Conservation (phyloP, 2,888 invertebrate genomes). For the Trilocha varians region DNA sequence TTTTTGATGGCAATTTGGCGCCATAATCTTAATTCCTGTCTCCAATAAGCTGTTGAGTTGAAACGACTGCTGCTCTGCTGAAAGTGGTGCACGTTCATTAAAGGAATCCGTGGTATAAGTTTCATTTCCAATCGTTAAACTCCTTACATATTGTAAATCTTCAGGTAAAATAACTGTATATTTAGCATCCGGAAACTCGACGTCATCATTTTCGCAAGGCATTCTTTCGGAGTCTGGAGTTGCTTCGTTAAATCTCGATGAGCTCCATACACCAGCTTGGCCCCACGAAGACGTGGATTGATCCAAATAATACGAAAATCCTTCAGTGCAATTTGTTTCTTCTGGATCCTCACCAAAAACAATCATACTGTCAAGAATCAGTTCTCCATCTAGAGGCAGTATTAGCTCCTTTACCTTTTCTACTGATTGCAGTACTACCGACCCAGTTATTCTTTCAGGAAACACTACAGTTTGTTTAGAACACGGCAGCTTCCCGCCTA, state of each 20-base stretch:
- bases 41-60: conserved; percentile 21
- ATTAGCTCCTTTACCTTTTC: conserved; percentile 37
- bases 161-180: conserved; percentile 41
- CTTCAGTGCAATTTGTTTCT: conserved; percentile 35
- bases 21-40: conserved; percentile 23
- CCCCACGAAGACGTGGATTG: conserved; percentile 42
- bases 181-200: conserved; percentile 43
- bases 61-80: conserved; percentile 28
- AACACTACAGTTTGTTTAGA: conserved; percentile 54
- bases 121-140: conserved; percentile 25
- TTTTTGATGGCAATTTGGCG: conserved; percentile 22
- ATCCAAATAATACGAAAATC: conserved; percentile 40
- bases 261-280: conserved; percentile 58
- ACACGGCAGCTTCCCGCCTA: conserved; percentile 47
- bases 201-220: conserved; percentile 60
- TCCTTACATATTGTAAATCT: conserved; percentile 27
- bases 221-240: conserved; percentile 63
- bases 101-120: conserved; percentile 18
- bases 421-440: conserved; percentile 33
- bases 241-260: conserved; percentile 51
- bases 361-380: conserved; percentile 43
- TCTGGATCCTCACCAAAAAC: conserved; percentile 30
- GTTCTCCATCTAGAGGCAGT: conserved; percentile 52
- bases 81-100: conserved; percentile 11
- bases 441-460: conserved; percentile 34